A percentile compares a stretch with the other conserved stretches of the same genome.
Conservation (phyloP, 2,113 vertebrate species). For the Talpa occidentalis region DNA sequence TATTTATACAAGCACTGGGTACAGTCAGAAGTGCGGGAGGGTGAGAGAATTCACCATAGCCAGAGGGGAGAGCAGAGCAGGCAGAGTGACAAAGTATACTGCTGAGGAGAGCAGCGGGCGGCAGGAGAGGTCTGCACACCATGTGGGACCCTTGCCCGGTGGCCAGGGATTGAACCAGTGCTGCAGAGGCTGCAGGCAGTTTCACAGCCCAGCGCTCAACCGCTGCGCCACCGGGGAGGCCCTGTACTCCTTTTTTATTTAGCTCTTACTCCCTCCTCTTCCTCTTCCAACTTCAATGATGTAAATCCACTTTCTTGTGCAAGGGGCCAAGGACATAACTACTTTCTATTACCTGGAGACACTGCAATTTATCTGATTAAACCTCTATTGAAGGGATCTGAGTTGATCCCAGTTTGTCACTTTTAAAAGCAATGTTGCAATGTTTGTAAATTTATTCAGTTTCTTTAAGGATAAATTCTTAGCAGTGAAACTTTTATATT, state of each 20-base stretch:
- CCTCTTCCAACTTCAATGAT: neutral
- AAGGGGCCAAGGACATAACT: neutral
- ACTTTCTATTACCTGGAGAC: neutral
- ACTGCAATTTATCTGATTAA: neutral
- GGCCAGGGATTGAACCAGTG: too few species aligned
- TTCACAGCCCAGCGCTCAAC: too few species aligned
- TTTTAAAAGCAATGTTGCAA: neutral
- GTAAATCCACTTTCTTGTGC: neutral
- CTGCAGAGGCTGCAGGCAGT: too few species aligned
- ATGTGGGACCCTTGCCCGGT: too few species aligned
- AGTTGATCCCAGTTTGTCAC: neutral
- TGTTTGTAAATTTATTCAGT: neutral
- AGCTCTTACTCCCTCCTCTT: neutral
- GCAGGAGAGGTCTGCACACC: too few species aligned
- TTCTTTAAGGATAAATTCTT: neutral
- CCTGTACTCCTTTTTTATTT: neutral
- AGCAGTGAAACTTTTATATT: neutral
- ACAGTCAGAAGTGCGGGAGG: too few species aligned
- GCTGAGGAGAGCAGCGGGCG: too few species aligned
- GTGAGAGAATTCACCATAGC: too few species aligned
- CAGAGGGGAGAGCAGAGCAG: too few species aligned
- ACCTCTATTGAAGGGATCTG: neutral
- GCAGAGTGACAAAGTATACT: too few species aligned
- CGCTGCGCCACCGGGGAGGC: too few species aligned
- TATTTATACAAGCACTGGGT: too few species aligned